These are phyloP conservation scores for Pseudanteris insignis DNA, from an alignment of 2,888 invertebrate genomes.

Conservation along the genomic window DNA sequence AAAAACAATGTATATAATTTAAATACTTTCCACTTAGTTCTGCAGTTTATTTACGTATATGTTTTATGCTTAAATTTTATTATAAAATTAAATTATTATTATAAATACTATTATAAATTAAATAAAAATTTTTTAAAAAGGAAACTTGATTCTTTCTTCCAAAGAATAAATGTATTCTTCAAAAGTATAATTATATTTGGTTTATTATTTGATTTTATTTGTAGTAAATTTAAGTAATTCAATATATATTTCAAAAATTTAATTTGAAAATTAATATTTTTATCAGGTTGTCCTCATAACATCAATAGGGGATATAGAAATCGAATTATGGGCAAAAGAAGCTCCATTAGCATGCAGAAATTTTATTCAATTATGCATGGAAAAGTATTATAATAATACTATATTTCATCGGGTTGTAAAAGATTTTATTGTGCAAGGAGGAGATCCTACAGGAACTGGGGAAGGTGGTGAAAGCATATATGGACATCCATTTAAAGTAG, in stretches of 20 bases:
- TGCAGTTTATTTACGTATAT: neutral
- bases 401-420: conserved; percentile 95
- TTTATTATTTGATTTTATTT: too few species aligned
- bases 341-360: conserved; percentile 93
- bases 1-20: neutral
- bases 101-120: neutral
- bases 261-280: conserved; percentile 2
- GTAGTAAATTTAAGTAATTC: too few species aligned
- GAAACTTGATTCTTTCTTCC: neutral
- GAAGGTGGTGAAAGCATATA: conserved; percentile 97
- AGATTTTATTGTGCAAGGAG: conserved; percentile 95
- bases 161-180: too few species aligned
- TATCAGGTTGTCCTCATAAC: conserved; percentile 88
- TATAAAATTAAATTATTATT: neutral
- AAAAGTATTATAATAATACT: conserved; percentile 91
- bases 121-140: neutral
- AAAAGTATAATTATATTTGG: too few species aligned
- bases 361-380: conserved; percentile 95
- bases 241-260: too few species aligned
- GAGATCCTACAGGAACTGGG: conserved; percentile 96
- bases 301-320: conserved; percentile 94
- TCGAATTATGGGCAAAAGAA: conserved; percentile 98
- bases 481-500: conserved; percentile 72
- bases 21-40: neutral
- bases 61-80: neutral